These are phyloP conservation scores for Elachura formosa DNA, from an alignment of 2,113 vertebrate genomes.

Conservation along the genomic window DNA sequence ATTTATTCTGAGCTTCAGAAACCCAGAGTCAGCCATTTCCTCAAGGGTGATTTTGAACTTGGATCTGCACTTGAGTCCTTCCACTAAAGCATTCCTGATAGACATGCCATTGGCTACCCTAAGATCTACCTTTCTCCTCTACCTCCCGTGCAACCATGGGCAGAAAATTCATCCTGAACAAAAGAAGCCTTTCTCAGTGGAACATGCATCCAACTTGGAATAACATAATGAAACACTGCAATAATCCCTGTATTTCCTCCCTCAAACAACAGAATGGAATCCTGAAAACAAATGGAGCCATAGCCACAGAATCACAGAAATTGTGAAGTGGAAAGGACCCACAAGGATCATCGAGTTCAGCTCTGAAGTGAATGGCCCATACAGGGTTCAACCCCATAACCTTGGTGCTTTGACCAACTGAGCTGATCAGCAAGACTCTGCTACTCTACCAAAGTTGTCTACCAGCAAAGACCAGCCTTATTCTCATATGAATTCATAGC, in stretches of 20 bases:
- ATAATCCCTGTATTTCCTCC: neutral
- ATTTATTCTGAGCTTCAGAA: neutral
- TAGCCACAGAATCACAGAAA: neutral
- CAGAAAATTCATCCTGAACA: neutral
- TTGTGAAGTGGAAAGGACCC: neutral
- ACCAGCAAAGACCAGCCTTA: neutral
- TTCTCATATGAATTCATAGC: neutral
- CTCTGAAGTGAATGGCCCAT: neutral
- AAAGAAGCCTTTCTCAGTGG: neutral
- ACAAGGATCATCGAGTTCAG: neutral
- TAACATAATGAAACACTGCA: neutral
- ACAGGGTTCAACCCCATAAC: neutral
- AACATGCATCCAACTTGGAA: neutral
- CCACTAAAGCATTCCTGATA: neutral
- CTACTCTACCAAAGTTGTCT: neutral
- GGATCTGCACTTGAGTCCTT: neutral
- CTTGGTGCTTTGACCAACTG: neutral
- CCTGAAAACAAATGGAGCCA: neutral
- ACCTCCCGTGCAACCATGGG: neutral
- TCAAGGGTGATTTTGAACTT: neutral
- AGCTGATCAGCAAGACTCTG: neutral
- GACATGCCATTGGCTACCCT: neutral
- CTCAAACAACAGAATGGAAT: neutral
- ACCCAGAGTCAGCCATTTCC: neutral
- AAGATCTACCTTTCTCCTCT: neutral